These are phyloP conservation scores for Pedetes capensis DNA, from an alignment of 2,113 vertebrate genomes.

Conservation along the genomic window DNA sequence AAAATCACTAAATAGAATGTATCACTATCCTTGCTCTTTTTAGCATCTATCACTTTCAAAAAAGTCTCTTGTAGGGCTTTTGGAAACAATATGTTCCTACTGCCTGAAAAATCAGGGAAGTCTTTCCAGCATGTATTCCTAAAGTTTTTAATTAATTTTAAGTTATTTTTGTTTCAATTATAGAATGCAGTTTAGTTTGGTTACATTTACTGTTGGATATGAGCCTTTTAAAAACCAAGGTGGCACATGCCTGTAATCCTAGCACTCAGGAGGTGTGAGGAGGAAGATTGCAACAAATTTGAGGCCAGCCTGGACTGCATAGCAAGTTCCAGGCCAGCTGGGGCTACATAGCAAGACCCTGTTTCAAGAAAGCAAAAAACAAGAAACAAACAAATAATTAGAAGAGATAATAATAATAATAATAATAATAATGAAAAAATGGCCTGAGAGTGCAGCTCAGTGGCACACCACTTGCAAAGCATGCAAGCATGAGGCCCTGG, in stretches of 20 bases:
- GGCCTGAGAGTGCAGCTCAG: no score
- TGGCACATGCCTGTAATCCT: background rate
- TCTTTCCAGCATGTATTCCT: conserved; percentile 7
- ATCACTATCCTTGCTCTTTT: conserved; percentile 61
- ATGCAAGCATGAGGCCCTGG: no score
- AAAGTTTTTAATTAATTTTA: conserved; percentile 8
- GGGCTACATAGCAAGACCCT: background rate
- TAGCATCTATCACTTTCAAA: conserved; percentile 7
- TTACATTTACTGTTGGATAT: conserved; percentile 19
- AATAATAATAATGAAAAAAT: no score
- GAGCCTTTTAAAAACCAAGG: background rate
- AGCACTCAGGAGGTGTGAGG: background rate
- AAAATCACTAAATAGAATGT: background rate
- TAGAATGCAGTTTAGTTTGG: background rate
- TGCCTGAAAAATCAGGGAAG: background rate
- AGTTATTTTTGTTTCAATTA: conserved; percentile 11
- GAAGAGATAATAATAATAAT: no score
- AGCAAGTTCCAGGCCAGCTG: background rate
- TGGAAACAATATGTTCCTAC: conserved; percentile 1
- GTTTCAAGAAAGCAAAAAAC: background rate
- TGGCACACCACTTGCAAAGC: no score
- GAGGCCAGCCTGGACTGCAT: background rate
- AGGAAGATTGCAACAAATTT: background rate
- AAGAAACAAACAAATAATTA: no score
- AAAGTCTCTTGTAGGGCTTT: background rate